Conservation (phyloP, 2,113 vertebrate species). For the Chamaetylas fuelleborni region DNA sequence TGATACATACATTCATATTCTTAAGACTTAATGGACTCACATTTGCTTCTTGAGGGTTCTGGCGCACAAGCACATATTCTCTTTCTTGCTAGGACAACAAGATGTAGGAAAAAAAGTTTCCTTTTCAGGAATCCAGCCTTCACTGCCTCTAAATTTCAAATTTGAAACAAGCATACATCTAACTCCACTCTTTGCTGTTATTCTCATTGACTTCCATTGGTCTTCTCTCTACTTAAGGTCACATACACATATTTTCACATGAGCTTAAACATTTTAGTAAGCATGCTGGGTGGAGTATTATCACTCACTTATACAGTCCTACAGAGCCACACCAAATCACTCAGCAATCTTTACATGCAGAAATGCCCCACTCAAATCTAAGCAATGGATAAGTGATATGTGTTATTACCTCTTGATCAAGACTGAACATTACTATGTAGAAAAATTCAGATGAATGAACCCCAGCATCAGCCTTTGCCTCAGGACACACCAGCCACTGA, state of each 20-base stretch:
- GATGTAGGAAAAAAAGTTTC: not conserved
- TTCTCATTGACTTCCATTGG: not conserved
- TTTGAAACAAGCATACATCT: not conserved
- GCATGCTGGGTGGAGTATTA: not conserved
- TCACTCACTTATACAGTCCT: not conserved
- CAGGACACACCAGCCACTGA: not conserved
- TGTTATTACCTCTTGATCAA: not conserved
- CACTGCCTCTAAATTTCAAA: not conserved
- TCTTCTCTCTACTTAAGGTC: not conserved
- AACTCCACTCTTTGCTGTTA: not conserved
- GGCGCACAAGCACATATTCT: not conserved
- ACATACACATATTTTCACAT: not conserved
- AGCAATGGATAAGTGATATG: not conserved
- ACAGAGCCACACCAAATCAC: not conserved
- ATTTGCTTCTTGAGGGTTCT: not conserved
- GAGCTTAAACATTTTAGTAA: not conserved
- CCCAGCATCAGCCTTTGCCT: not conserved
- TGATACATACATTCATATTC: not conserved
- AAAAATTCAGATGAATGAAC: not conserved
- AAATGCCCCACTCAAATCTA: not conserved
- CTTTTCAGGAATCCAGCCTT: not conserved
- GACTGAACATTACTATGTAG: not conserved
- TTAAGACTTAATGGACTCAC: not conserved
- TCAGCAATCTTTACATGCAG: not conserved
- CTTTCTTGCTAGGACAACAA: not conserved